Percentiles rank a stretch among this genome's conserved stretches.
Conservation (phyloP, 2,113 vertebrate genomes). For the Corythaeola cristata region DNA sequence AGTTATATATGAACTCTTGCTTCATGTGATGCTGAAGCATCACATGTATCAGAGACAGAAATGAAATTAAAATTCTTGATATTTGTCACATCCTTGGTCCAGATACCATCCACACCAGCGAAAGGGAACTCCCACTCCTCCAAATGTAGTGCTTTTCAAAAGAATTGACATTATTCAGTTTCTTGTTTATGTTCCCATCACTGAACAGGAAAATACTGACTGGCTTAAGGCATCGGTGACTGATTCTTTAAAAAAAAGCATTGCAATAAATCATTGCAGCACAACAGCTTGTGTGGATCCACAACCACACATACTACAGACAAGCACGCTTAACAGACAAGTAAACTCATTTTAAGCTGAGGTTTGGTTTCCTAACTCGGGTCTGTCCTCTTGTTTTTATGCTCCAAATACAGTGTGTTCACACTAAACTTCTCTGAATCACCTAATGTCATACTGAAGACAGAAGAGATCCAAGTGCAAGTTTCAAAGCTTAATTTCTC, state of each 20-base stretch:
- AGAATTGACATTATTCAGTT: not conserved
- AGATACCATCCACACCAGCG: rapidly evolving
- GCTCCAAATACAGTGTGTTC: not conserved
- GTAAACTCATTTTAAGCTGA: not conserved
- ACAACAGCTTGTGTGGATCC: not conserved
- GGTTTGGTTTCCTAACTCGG: not conserved
- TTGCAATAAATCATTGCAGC: not conserved
- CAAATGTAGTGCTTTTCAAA: not conserved
- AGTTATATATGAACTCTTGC: not conserved
- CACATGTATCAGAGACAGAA: rapidly evolving
- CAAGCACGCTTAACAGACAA: not conserved
- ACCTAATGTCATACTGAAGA: not conserved
- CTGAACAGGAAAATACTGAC: not conserved
- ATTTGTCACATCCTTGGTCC: not conserved
- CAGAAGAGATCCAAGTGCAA: not conserved
- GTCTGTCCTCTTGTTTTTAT: not conserved
- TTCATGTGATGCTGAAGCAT: not conserved
- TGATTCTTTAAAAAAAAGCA: not conserved
- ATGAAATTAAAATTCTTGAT: rapidly evolving
- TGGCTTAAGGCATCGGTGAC: not conserved
- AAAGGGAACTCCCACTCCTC: not conserved
- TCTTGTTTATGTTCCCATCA: not conserved
- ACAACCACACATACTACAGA: no score
- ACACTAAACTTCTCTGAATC: not conserved
- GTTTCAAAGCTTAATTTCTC: not conserved